Percentiles rank a stretch among this genome's conserved stretches.
Evolutionary conservation across 2,797 vertebrate genomes (phyloP).

Genomic region (Helostoma temminkii): DNA sequence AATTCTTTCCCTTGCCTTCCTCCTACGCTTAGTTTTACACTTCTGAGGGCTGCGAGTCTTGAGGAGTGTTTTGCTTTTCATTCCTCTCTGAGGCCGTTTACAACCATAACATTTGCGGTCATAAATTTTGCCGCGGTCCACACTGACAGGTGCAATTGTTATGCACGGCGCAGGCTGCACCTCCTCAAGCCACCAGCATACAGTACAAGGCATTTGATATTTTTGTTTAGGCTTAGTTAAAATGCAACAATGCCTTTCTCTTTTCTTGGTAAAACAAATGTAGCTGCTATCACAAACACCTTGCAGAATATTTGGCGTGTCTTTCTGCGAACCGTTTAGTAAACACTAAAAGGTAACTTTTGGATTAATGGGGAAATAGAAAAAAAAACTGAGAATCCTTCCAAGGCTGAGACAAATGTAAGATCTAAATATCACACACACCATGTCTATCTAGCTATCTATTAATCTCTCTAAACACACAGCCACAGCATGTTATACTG

Average conservation of each 20-base stretch:
- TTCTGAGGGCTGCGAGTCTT: slow-evolving; percentile 87
- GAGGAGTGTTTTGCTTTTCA: slow-evolving; percentile 91
- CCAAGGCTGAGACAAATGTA: not conserved
- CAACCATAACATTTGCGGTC: slow-evolving; percentile 90
- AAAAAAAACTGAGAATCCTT: not conserved
- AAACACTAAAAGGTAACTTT: not conserved
- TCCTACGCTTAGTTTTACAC: slow-evolving; percentile 96
- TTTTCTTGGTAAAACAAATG: slow-evolving; percentile 9
- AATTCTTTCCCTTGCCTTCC: slow-evolving; percentile 93
- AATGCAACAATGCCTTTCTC: slow-evolving; percentile 8
- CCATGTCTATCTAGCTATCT: slow-evolving; percentile 1
- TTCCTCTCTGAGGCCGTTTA: slow-evolving; percentile 92
- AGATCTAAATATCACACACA: slow-evolving; percentile 68
- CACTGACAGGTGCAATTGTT: slow-evolving; percentile 99
- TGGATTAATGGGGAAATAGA: not conserved
- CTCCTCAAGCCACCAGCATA: slow-evolving; percentile 83
- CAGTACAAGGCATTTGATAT: slow-evolving; percentile 67
- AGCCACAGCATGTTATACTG: slow-evolving; percentile 8
- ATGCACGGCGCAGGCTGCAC: slow-evolving; percentile 89
- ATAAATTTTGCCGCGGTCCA: slow-evolving; percentile 96
- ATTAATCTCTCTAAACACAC: not conserved
- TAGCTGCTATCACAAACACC: not conserved
- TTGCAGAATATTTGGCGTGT: not conserved
- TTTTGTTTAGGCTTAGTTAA: slow-evolving; percentile 37
- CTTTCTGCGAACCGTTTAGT: not conserved